Conservation (phyloP, 2,888 invertebrate species). For the Scelioninae gen. 1 region DNA sequence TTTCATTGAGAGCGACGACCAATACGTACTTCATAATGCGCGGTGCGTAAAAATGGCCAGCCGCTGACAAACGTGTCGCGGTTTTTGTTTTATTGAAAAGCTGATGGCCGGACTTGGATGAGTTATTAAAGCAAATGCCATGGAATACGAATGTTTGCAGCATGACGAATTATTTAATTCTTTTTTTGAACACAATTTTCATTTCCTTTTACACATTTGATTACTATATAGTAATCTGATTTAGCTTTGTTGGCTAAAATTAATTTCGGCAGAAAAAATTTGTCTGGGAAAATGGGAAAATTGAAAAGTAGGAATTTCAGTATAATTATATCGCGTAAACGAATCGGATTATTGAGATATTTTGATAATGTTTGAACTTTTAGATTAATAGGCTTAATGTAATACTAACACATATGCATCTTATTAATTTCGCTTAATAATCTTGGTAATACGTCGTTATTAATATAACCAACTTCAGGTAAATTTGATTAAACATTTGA, state of each 20-base stretch:
- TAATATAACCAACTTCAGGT: background rate
- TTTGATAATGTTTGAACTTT: too few species aligned
- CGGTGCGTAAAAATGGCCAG: conserved; percentile 48
- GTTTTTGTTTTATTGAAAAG: conserved; percentile 52
- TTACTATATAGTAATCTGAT: too few species aligned
- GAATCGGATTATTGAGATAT: too few species aligned
- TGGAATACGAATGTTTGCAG: conserved; percentile 12
- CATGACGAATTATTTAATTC: conserved; percentile 18
- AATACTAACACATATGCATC: background rate
- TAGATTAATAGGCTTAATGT: background rate
- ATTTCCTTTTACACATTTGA: conserved; percentile 6
- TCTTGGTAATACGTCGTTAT: background rate
- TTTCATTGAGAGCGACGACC: conserved; percentile 42
- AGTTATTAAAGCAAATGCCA: conserved; percentile 29
- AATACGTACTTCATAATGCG: conserved; percentile 30
- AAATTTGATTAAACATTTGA: background rate
- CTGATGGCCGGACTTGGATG: conserved; percentile 19
- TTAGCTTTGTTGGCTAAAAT: background rate
- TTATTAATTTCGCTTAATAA: background rate
- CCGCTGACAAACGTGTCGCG: conserved; percentile 31
- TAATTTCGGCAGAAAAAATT: too few species aligned
- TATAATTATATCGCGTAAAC: too few species aligned
- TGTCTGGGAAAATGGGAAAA: too few species aligned
- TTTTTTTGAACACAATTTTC: conserved; percentile 4
- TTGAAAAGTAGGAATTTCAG: too few species aligned